Base-by-base conservation (phyloP, 2,888 invertebrate genomes). In the Lucinisca nassula region DNA sequence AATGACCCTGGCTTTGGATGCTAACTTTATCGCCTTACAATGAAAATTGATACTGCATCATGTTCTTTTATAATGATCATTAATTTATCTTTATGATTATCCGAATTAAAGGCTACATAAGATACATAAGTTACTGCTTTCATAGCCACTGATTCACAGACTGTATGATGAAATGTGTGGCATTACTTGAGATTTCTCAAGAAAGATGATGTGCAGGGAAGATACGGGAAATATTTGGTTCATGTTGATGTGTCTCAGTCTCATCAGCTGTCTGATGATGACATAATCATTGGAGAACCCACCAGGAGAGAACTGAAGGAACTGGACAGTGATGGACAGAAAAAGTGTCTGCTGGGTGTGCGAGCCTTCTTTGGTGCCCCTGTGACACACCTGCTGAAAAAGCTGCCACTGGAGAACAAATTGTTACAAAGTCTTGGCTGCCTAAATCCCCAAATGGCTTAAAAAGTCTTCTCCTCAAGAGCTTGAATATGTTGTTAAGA, bases 81-180 rank as follows among this genome's bases (percentile, higher is more conserved):
- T 51, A 51, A 51, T 21, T 17, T 51, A 51, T 51, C 21, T 51
- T 10, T 51, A 51, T 51, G 51, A 51, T 51, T 51, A 51, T 51
- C 51, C 3, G 51, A 51, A n/a, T 51, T 51, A 51, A 14, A n/a
- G n/a, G n/a, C n/a, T n/a, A n/a, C n/a, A n/a, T n/a, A 14, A 21
- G 51, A 4, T 51, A 51, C 51, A 51, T 51, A 51, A 51, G 51
- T 4, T 51, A 51, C 51, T n/a, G n/a, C n/a, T n/a, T n/a, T n/a
- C n/a, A n/a, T n/a, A 10, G n/a, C 35, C 67, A 14, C 27, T n/a
- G 12, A 67, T 32, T 35, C 67, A 67, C n/a, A 10, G 14, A 35
- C 67, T 67, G 49, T 87, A 96, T 32, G 96, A 96, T 90, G 95
- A 82, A 67, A 77, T 77, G 30, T 79, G 67, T 49, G 72, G 79